These are phyloP conservation scores for Eumaeus atala DNA, from an alignment of 1,140 invertebrate species.

Conservation along the genomic window DNA sequence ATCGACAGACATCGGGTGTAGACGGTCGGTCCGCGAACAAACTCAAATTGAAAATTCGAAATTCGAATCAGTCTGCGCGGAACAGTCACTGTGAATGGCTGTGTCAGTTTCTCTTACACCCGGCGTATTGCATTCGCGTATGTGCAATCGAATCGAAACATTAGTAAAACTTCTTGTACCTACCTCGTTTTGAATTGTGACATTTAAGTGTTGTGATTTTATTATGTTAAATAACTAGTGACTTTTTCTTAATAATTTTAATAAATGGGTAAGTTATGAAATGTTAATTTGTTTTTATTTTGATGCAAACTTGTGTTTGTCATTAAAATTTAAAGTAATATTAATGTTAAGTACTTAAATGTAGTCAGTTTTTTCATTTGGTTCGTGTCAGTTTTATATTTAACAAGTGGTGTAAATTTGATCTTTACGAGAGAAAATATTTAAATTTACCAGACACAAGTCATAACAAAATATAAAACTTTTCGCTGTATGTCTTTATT, in stretches of 20 bases:
- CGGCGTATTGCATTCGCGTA: conserved; percentile 44
- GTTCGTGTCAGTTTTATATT: too few relatives aligned
- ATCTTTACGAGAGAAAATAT: too few relatives aligned
- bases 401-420: too few relatives aligned
- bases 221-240: conserved; percentile 1
- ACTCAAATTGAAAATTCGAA: conserved; percentile 14
- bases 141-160: conserved; percentile 33
- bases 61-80: conserved; percentile 40
- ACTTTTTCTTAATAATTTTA: neutral
- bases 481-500: too few relatives aligned
- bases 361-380: too few relatives aligned
- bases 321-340: too few relatives aligned
- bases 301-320: neutral
- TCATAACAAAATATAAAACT: too few relatives aligned
- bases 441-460: too few relatives aligned
- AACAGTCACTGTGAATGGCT: conserved; percentile 33
- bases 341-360: too few relatives aligned
- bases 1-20: conserved; percentile 23
- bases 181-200: conserved; percentile 38
- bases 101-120: conserved; percentile 28
- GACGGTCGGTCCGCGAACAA: conserved; percentile 11
- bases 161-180: conserved; percentile 13
- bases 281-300: neutral
- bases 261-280: conserved; percentile 12
- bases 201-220: conserved; percentile 37